Base-by-base conservation (phyloP, 2,113 vertebrate genomes). In the Gymnarchus niloticus region DNA sequence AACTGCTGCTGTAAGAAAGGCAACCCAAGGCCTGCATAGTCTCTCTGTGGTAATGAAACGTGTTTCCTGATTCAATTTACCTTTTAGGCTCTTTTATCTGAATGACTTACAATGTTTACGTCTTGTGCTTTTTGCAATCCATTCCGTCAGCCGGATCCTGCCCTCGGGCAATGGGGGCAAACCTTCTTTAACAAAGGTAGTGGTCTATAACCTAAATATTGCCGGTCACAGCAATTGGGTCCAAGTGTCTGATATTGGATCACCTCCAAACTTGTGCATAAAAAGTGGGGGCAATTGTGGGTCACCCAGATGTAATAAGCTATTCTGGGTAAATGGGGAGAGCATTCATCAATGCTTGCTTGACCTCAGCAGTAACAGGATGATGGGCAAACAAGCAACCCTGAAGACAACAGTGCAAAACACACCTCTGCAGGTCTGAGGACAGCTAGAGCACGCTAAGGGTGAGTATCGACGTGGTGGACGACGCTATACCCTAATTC, bases 31-130 rank as follows among this genome's bases (percentile, higher is more conserved):
- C 7, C 73, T 17, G 21, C 19, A 17, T n/a, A 5, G 7, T 23
- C 44, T 78, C 17, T 77, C 73, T n/a, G 8, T 7, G 8, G 76
- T 78, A 78, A 78, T 78, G 76, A 78, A 19, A 48, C 76, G 44
- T 37, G 44, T 19, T 78, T 78, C 76, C 44, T 48, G 44, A 78
- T 78, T 78, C 44, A 78, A 78, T 78, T 78, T 78, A 3, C 76
- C 76, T 14, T 78, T 44, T 48, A 78, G 44, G 44, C 21, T 41
- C 76, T 48, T 78, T 78, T 48, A 78, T 78, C 76, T 78, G 44
- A 78, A 78, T n/a, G 76, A 78, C 76, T 48, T 78, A 7, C 76
- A 48, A 37, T 78, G 76, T 78, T 78, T 78, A 78, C 76, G 9
- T 78, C 76, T 78, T 48, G n/a, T 41, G 46, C 76, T 44, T 5